Percentiles rank a stretch among this genome's conserved stretches.
Evolutionary conservation across 2,113 vertebrate species (phyloP).

Genomic region (Cervus canadensis): DNA sequence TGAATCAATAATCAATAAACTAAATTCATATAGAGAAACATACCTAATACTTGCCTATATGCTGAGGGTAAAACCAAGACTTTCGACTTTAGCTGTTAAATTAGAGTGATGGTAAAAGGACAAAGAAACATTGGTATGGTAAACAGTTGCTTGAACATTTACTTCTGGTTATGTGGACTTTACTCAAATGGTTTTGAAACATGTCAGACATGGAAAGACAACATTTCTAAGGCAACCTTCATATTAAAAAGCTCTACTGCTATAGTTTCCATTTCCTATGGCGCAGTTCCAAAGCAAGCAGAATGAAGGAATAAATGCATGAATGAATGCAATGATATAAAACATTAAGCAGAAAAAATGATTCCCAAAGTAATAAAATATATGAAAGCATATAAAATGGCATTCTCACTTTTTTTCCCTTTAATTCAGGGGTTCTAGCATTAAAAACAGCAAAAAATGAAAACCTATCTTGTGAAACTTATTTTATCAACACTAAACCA

Average conservation of each 20-base stretch:
- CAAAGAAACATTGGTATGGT: neutral
- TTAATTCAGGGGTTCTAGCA: neutral
- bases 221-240: neutral
- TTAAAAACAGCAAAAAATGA: neutral
- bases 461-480: neutral
- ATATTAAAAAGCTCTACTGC: neutral
- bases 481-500: neutral
- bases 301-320: neutral
- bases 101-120: neutral
- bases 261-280: neutral
- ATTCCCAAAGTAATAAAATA: neutral
- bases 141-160: neutral
- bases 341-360: neutral
- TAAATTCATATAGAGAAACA: neutral
- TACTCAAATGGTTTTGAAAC: neutral
- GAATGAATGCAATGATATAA: neutral
- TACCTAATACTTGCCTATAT: neutral
- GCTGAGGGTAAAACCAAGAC: neutral
- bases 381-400: neutral
- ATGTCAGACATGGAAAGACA: neutral
- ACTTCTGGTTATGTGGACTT: neutral
- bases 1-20: neutral
- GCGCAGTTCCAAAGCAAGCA: neutral
- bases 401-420: neutral
- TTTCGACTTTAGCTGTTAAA: neutral